These are phyloP conservation scores for Telmatochromis sp. DNA, from an alignment of 2,113 vertebrate genomes.

Conservation along the genomic window DNA sequence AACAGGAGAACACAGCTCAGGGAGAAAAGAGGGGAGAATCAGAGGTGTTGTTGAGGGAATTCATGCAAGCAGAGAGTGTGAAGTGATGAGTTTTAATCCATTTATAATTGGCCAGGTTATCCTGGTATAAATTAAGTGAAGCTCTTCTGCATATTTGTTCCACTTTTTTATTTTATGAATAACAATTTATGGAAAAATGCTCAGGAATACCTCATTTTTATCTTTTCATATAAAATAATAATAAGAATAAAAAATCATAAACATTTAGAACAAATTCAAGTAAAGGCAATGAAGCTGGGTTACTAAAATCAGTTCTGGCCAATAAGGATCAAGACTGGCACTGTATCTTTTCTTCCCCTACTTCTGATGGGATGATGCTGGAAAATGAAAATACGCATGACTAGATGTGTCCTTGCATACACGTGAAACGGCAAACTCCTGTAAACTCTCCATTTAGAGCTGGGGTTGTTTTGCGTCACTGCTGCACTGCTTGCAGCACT, in stretches of 20 bases:
- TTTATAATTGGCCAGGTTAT: neutral
- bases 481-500: neutral
- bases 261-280: neutral
- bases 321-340: neutral
- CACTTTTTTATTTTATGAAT: neutral
- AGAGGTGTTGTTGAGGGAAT: neutral
- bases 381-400: neutral
- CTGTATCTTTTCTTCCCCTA: neutral
- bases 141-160: neutral
- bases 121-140: neutral
- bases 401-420: neutral
- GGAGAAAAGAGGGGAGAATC: neutral
- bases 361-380: neutral
- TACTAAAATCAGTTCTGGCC: neutral
- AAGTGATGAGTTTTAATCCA: neutral
- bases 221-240: neutral
- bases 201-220: neutral
- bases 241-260: neutral
- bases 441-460: neutral
- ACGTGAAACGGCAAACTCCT: neutral
- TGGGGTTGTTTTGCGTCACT: neutral
- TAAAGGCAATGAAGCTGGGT: neutral
- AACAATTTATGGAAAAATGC: neutral
- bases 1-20: neutral
- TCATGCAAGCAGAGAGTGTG: neutral